A percentile compares a stretch with the other conserved stretches of the same genome.
Evolutionary conservation across 53 echinoderm and acorn worm genomes (phyloP).

Genomic region (Temnopleurus reevesii): DNA sequence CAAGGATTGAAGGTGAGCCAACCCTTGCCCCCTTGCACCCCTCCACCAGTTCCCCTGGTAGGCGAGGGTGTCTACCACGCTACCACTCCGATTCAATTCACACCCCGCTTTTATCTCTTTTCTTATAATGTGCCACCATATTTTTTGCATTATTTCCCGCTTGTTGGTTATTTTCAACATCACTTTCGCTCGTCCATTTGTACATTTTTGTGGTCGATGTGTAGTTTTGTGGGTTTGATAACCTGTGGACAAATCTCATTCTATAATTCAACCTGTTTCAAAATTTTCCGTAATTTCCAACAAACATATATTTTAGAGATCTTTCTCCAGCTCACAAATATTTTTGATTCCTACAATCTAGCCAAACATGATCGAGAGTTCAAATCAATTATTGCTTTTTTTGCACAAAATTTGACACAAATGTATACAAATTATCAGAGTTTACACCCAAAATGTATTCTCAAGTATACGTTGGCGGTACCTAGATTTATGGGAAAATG

Average conservation of each 20-base stretch:
- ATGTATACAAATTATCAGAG: too few relatives aligned
- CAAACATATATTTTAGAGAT: too few relatives aligned
- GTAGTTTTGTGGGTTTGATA: too few relatives aligned
- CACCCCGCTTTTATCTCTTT: background rate
- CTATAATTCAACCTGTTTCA: background rate
- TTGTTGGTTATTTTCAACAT: background rate
- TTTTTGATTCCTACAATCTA: too few relatives aligned
- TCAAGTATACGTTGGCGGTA: background rate
- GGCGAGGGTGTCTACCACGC: slow-evolving; percentile 35
- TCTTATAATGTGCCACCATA: background rate
- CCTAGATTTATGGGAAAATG: slow-evolving; percentile 35
- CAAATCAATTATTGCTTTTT: too few relatives aligned
- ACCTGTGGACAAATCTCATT: too few relatives aligned
- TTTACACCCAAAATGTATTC: background rate
- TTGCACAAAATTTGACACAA: too few relatives aligned
- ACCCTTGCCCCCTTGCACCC: slow-evolving; percentile 48
- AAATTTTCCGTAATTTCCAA: too few relatives aligned
- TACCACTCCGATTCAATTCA: slow-evolving; percentile 18
- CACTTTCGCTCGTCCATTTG: background rate
- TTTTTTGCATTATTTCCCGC: background rate
- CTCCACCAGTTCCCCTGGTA: slow-evolving; percentile 37
- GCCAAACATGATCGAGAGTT: too few relatives aligned
- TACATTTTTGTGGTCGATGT: too few relatives aligned
- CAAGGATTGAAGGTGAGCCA: slow-evolving; percentile 61
- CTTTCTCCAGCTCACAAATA: too few relatives aligned